A percentile compares a stretch with the other conserved stretches of the same genome.
Conservation (phyloP, 2,797 vertebrate species). For the Garrulus glandarius region DNA sequence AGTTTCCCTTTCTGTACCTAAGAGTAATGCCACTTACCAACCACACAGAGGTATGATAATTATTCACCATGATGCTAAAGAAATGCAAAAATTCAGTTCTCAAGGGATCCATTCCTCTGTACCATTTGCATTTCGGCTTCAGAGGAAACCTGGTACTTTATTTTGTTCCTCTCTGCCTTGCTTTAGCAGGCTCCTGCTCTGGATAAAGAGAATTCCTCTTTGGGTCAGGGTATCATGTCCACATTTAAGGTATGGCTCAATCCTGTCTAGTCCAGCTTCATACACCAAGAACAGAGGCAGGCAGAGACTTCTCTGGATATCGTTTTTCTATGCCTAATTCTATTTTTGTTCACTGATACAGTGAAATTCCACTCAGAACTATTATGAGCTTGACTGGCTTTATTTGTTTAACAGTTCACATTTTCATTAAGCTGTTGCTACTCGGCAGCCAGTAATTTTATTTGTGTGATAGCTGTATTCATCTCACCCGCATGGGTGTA, state of each 20-base stretch:
- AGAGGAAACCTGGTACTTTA: not conserved
- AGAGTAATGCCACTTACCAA: not conserved
- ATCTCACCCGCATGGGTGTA: not conserved
- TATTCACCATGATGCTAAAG: not conserved
- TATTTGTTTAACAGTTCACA: slow-evolving; percentile 72
- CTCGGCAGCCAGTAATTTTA: slow-evolving; percentile 63
- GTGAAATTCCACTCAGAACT: slow-evolving; percentile 53
- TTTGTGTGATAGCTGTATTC: slow-evolving; percentile 62
- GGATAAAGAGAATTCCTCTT: not conserved
- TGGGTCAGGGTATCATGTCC: not conserved
- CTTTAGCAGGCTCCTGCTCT: not conserved
- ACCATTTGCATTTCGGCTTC: not conserved
- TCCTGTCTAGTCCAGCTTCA: not conserved
- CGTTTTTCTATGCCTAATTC: slow-evolving; percentile 19
- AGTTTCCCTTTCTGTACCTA: not conserved
- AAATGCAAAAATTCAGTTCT: not conserved
- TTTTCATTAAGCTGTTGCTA: slow-evolving; percentile 71
- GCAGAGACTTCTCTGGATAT: not conserved
- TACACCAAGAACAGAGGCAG: not conserved
- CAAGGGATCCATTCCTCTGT: not conserved
- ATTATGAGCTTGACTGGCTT: slow-evolving; percentile 64
- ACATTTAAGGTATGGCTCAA: not conserved
- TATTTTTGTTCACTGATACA: slow-evolving; percentile 56
- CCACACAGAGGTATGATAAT: not conserved
- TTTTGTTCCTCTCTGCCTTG: not conserved